Evolutionary conservation across 2,888 invertebrate genomes (phyloP), one percentile per base, ranked within the genome.

Genomic region (Netelia inedita): DNA sequence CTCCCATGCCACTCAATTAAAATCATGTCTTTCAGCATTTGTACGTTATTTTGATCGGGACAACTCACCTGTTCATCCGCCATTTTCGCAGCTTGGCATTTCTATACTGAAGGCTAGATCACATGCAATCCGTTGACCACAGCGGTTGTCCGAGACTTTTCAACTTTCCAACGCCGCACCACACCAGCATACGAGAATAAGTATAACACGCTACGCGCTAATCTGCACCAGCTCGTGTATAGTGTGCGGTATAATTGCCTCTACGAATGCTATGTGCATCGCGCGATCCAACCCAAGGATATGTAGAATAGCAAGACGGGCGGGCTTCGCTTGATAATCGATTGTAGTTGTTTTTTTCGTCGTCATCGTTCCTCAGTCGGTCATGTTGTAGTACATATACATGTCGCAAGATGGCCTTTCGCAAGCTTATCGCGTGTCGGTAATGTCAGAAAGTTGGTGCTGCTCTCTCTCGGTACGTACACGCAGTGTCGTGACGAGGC

Each of bases 21-120:
- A 16, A 16, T 80, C 57, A 69, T 59, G 19, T 81, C 55, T 87
- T 88, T 87, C 88, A 85, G 86, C 80, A 86, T 87, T 87, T 72
- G 86, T 87, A 89, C 88, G 86, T 90, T 91, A 90, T 89, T 91
- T 92, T 93, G 90, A 92, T 93, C 92, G 90, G 89, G 19, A 88
- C 66, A 94, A 94, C 96, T 95, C 95, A 96, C 96, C 96, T 96
- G 96, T 95, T 96, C 96, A 94, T 96, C 96, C 95, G 96, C 96
- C 96, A 96, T 96, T 95, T 96, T 96, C 93, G 91, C 93, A 93
- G 92, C 92, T 92, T 91, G 86, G 90, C 89, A 89, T 90, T 89
- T 89, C 89, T 89, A 88, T 88, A 87, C 79, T 87, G 43, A 41
- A 88, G 88, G 74, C 82, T 75, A 74, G 85, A 86, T 82, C 83